Base-by-base conservation (phyloP, 2,113 vertebrate genomes). In the Muntiacus reevesi region DNA sequence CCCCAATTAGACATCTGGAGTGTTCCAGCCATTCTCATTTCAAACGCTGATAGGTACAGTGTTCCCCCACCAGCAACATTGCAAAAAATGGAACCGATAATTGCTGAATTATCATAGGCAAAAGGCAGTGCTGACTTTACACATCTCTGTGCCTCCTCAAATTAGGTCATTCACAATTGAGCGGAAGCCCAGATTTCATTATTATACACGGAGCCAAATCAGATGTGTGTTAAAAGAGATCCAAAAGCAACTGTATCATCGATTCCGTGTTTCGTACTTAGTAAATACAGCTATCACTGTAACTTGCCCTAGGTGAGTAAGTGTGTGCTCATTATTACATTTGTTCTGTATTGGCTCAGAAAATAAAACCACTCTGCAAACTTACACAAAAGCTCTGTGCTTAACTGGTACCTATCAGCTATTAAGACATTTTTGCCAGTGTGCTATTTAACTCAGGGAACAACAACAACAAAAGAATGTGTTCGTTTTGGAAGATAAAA, bases 401-500 rank as follows among this genome's bases (percentile, higher is more conserved):
- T 89, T 95, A 93, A 94, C 96, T 84, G 71, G 86, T 87, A 87
- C 97, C 97, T 89, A 45, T 93, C 96, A 92, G 86, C 97, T 21
- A 43, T 52, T 36, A 59, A 67, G 94, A 91, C 33, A 27, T 87
- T 93, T 36, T 36, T 94, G 93, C 96, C 89, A 97, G 89, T 54
- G 3, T 89, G 95, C 78, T 97, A 7, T 89, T 94, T 71, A 83
- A n/a, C 83, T 57, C 19, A 33, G 19, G 93, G 67, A 97, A 79
- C 55, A 90, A 85, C 93, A 94, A 27, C n/a, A 87, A 85, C 90
- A 94, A 78, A 97, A 15, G 67, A 87, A 64, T 55, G 91, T 86
- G 59, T 97, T 97, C 78, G 33, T 94, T 97, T 91, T 86, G 71
- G 71, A 89, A 96, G 96, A 97, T 93, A 94, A 88, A 60, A 95